Conservation (phyloP, 2,113 vertebrate genomes). For the Symphodus melops region DNA sequence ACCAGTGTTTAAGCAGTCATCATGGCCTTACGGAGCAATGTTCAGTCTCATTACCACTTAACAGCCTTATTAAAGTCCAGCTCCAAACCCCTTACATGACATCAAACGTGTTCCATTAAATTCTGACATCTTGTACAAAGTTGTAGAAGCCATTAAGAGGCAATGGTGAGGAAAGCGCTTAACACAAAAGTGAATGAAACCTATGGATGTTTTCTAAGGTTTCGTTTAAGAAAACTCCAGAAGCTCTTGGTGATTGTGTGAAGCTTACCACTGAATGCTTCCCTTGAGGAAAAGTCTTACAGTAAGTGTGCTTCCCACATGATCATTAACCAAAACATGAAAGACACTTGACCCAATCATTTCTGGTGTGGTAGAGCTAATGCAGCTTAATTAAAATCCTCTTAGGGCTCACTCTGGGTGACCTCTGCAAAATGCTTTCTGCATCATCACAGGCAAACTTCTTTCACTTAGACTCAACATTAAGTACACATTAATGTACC, state of each 20-base stretch:
- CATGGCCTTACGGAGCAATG: constrained; percentile 65
- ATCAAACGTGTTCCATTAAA: constrained; percentile 80
- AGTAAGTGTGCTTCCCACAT: constrained; percentile 68
- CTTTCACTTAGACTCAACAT: constrained; percentile 40
- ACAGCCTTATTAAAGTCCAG: constrained; percentile 78
- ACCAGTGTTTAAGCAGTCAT: constrained; percentile 63
- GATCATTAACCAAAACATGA: constrained; percentile 77
- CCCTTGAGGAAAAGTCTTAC: constrained; percentile 70
- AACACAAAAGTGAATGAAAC: constrained; percentile 50
- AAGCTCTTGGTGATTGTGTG: constrained; percentile 66
- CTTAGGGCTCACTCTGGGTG: constrained; percentile 66
- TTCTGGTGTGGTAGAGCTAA: constrained; percentile 66
- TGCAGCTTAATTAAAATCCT: constrained; percentile 80
- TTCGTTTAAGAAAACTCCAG: constrained; percentile 73
- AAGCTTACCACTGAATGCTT: constrained; percentile 72
- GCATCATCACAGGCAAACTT: constrained; percentile 45
- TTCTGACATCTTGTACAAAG: constrained; percentile 78
- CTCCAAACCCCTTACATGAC: constrained; percentile 73
- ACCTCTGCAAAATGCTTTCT: constrained; percentile 66
- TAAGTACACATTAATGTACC: constrained; percentile 10
- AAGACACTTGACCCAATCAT: constrained; percentile 76
- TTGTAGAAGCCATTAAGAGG: constrained; percentile 72
- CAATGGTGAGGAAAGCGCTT: constrained; percentile 59
- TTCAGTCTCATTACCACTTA: constrained; percentile 80
- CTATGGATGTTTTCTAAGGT: constrained; percentile 55